Percentiles rank a stretch among this genome's conserved stretches.
phyloP scores from a whole-genome alignment of 2,113 vertebrate genomes.

The Ammospiza caudacuta region DNA sequence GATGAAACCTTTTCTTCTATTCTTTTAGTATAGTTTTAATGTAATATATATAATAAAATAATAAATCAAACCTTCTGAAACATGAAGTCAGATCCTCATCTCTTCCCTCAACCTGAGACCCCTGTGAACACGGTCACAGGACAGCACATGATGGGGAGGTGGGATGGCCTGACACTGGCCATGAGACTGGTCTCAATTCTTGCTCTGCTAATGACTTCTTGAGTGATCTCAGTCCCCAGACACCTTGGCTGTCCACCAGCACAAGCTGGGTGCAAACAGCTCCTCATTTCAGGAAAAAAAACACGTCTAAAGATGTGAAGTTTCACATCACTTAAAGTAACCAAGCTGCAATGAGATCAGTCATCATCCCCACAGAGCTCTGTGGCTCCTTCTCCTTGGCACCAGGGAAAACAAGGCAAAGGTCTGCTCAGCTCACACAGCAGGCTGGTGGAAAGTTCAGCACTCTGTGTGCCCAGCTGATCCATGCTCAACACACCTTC shows the following conservation, averaged over 20 bases:
- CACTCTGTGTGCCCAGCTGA: neutral
- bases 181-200: fast-evolving
- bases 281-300: neutral
- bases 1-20: no score
- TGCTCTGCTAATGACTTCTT: neutral
- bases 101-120: no score
- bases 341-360: neutral
- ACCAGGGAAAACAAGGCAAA: neutral
- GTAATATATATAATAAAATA: no score
- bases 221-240: no score
- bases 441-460: neutral
- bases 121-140: no score
- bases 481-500: neutral
- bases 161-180: fast-evolving
- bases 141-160: fast-evolving
- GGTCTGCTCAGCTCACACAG: neutral
- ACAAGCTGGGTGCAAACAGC: neutral
- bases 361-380: neutral
- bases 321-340: neutral
- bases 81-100: no score
- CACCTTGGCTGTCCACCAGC: neutral
- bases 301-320: neutral
- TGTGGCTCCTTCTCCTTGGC: neutral
- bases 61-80: no score
- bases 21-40: no score